Conservation (phyloP, 1,140 invertebrate genomes). For the Zaprionus ornatus region DNA sequence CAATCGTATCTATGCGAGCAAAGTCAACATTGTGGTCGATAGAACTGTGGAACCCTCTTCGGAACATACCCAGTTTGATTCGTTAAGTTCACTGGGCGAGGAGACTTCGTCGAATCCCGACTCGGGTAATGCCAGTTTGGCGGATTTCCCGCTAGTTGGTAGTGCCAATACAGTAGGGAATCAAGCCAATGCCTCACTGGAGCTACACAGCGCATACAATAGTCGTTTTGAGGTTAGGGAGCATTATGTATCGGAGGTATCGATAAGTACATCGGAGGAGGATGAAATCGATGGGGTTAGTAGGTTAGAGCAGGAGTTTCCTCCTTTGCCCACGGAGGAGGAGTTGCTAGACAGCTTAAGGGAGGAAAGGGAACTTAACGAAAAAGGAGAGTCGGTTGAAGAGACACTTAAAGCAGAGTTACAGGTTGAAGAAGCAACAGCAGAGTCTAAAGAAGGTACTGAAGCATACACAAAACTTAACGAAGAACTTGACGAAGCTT, state of each 20-base stretch:
- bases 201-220: conserved; percentile 63
- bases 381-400: not conserved
- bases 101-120: conserved; percentile 80
- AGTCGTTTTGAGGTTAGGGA: conserved; percentile 73
- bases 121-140: conserved; percentile 79
- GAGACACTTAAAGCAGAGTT: not conserved
- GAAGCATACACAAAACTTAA: not conserved
- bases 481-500: not conserved
- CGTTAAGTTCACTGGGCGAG: conserved; percentile 69
- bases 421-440: not conserved
- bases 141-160: conserved; percentile 62
- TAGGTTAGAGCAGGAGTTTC: conserved; percentile 50
- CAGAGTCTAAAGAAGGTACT: not conserved
- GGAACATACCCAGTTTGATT: conserved; percentile 60
- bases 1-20: conserved; percentile 76
- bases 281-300: conserved; percentile 28
- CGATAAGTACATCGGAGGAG: conserved; percentile 52
- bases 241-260: conserved; percentile 65
- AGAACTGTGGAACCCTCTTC: not conserved
- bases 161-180: not conserved
- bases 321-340: conserved; percentile 67
- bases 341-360: conserved; percentile 68
- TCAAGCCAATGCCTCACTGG: conserved; percentile 62
- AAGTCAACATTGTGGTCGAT: conserved; percentile 71
- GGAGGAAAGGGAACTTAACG: conserved; percentile 47